Evolutionary conservation across 2,113 vertebrate genomes (phyloP).

Genomic region (Calyptomena viridis): DNA sequence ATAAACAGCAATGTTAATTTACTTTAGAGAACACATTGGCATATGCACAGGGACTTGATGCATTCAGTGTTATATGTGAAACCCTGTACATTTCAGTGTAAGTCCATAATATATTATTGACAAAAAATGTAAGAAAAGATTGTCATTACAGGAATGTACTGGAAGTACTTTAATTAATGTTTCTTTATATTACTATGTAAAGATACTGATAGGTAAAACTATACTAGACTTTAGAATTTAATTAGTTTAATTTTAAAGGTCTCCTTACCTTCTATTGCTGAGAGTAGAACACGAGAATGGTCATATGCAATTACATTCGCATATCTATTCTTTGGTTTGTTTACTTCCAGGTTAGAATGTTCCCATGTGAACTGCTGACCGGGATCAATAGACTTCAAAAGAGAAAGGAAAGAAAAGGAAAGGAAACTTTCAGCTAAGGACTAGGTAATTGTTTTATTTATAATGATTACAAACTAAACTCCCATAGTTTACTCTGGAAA

Average conservation of each 20-base stretch:
- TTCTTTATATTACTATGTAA: neutral
- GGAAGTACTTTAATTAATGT: neutral
- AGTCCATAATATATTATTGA: neutral
- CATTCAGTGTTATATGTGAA: neutral
- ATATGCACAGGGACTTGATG: neutral
- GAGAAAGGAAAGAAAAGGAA: conserved; percentile 38
- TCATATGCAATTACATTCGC: conserved; percentile 98
- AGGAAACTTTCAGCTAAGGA: conserved; percentile 6
- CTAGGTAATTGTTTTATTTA: neutral
- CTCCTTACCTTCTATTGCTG: conserved; percentile 92
- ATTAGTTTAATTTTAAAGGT: neutral
- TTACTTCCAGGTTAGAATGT: conserved; percentile 97
- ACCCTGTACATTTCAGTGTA: neutral
- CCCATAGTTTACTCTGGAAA: neutral
- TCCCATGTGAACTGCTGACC: conserved; percentile 99
- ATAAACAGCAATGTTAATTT: neutral
- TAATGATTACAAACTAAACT: neutral
- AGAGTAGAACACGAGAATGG: conserved; percentile 93
- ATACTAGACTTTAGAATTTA: neutral
- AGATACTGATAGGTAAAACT: neutral
- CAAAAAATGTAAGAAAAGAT: neutral
- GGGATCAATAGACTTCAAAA: conserved; percentile 92
- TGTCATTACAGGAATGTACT: neutral
- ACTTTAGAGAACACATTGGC: neutral
- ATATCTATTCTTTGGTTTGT: conserved; percentile 99